These are phyloP conservation scores for Enteromius anoplus DNA, from an alignment of 2,797 vertebrate species.

Conservation along the genomic window DNA sequence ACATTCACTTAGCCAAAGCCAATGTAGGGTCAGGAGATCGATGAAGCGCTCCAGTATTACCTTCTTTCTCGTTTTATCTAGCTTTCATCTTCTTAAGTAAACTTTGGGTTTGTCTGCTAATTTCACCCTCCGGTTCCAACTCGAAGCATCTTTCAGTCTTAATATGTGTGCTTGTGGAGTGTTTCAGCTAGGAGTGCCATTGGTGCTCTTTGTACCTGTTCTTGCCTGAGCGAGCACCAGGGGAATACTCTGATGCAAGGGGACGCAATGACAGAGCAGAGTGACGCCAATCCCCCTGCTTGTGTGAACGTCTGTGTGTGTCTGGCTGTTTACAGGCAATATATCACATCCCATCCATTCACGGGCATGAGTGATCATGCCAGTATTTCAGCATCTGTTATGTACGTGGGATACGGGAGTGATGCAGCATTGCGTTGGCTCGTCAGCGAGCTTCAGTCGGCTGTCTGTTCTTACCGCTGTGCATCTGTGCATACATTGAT, in stretches of 20 bases:
- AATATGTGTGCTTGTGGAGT: slow-evolving; percentile 26
- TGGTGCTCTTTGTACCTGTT: slow-evolving; percentile 50
- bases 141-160: slow-evolving; percentile 24
- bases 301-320: slow-evolving; percentile 50
- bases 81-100: slow-evolving; percentile 41
- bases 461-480: slow-evolving; percentile 27
- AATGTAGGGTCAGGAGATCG: slow-evolving; percentile 65
- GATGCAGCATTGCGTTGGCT: slow-evolving; percentile 31
- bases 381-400: slow-evolving; percentile 46
- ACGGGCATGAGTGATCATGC: slow-evolving; percentile 45
- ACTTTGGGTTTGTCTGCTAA: slow-evolving; percentile 70
- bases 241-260: slow-evolving; percentile 83
- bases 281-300: slow-evolving; percentile 71
- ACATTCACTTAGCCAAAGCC: slow-evolving; percentile 64
- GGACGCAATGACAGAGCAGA: slow-evolving; percentile 77
- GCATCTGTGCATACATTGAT: slow-evolving; percentile 47
- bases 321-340: slow-evolving; percentile 48
- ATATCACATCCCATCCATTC: slow-evolving; percentile 46
- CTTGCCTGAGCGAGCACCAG: slow-evolving; percentile 56
- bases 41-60: slow-evolving; percentile 65
- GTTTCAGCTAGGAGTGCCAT: slow-evolving; percentile 32
- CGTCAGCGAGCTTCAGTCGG: slow-evolving; percentile 13
- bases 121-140: slow-evolving; percentile 51
- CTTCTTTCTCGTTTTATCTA: slow-evolving; percentile 64
- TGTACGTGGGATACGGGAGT: slow-evolving; percentile 15